Conservation (phyloP, 2,797 vertebrate genomes). For the Neosilurus hyrtlii region DNA sequence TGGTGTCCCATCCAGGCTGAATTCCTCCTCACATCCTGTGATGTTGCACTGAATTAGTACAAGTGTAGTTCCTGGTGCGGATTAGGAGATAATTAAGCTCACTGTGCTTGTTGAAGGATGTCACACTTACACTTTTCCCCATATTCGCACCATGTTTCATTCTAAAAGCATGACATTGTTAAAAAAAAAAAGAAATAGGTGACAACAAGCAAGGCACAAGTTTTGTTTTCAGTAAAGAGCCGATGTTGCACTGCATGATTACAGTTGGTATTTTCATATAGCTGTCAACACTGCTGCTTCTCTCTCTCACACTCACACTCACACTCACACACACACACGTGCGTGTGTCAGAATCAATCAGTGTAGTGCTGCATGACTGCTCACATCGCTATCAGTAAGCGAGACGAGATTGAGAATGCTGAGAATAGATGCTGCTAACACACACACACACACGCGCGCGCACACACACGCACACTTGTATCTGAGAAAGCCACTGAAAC, state of each 20-base stretch:
- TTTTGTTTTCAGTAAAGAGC: conserved; percentile 6
- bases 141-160: not conserved
- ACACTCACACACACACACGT: not conserved
- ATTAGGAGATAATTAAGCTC: not conserved
- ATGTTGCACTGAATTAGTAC: not conserved
- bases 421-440: conserved; percentile 48
- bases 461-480: conserved; percentile 15
- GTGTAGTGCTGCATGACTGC: conserved; percentile 53
- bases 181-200: not conserved
- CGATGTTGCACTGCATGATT: conserved; percentile 26
- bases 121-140: not conserved
- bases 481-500: conserved; percentile 52
- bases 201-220: not conserved
- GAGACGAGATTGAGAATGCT: conserved; percentile 56
- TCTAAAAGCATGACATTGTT: not conserved
- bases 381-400: conserved; percentile 49
- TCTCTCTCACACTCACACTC: not conserved
- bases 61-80: not conserved
- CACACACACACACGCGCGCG: conserved; percentile 43
- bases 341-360: conserved; percentile 57
- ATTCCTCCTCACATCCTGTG: not conserved
- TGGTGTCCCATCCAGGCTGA: not conserved
- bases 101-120: not conserved
- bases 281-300: conserved; percentile 30
- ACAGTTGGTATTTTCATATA: conserved; percentile 31